Conservation (phyloP, 1,140 invertebrate genomes). For the Drosophila sp. region DNA sequence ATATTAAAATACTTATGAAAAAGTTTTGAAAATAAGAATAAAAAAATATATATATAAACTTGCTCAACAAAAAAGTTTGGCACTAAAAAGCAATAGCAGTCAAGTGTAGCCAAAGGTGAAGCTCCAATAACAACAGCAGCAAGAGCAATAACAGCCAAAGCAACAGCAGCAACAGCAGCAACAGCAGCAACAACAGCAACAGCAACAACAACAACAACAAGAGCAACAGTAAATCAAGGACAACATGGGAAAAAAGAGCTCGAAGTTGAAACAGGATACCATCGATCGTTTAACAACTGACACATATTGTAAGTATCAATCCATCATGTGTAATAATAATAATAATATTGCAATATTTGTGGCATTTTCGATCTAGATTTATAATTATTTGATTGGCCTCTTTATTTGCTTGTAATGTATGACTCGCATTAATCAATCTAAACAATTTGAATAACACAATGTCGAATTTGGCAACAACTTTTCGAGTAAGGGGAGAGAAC, state of each 20-base stretch:
- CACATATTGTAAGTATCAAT: slow-evolving; percentile 93
- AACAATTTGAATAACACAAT: slow-evolving; percentile 25
- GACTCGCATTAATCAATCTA: slow-evolving; percentile 28
- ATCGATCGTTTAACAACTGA: slow-evolving; percentile 94
- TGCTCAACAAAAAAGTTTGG: slow-evolving; percentile 57
- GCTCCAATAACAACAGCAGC: slow-evolving; percentile 12
- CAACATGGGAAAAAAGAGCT: slow-evolving; percentile 95
- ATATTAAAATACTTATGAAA: slow-evolving; percentile 80
- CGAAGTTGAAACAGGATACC: slow-evolving; percentile 96
- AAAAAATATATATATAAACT: slow-evolving; percentile 37
- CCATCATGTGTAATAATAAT: slow-evolving; percentile 9
- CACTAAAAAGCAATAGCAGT: slow-evolving; percentile 72
- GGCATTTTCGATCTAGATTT: slow-evolving; percentile 7
- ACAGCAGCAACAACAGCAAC: slow-evolving; percentile 18
- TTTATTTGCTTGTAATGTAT: slow-evolving; percentile 47
- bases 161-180: slow-evolving; percentile 12
- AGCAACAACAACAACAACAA: slow-evolving; percentile 16
- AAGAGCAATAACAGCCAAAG: slow-evolving; percentile 58
- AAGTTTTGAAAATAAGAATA: slow-evolving; percentile 49
- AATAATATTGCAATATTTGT: slow-evolving; percentile 13
- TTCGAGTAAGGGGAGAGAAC: too few relatives aligned
- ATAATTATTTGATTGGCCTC: slow-evolving; percentile 59
- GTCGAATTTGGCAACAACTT: not conserved
- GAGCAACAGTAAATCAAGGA: slow-evolving; percentile 34
- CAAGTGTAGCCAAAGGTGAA: slow-evolving; percentile 38